Conservation (phyloP, 2,113 vertebrate genomes). For the Pseudolaguvia tuberculata region DNA sequence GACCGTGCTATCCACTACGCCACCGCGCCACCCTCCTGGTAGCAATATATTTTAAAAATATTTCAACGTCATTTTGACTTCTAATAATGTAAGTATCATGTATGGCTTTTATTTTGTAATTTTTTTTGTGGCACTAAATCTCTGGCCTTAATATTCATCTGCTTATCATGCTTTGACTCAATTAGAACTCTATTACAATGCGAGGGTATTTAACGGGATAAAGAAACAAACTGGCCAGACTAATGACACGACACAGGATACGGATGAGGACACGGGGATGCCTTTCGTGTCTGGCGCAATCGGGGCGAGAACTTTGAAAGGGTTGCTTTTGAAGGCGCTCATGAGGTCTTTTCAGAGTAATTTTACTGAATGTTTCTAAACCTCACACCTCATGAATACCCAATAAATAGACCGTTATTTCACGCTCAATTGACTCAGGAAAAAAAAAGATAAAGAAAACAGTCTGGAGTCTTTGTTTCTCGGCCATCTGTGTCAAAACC, state of each 20-base stretch:
- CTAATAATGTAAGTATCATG: too few species aligned
- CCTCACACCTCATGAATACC: conserved; percentile 67
- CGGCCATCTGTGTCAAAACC: conserved; percentile 28
- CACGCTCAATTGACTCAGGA: conserved; percentile 71
- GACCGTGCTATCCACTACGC: too few species aligned
- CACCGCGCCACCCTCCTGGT: too few species aligned
- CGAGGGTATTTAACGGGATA: conserved; percentile 32
- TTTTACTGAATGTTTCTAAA: not conserved
- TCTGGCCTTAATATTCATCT: too few species aligned
- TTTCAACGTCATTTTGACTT: too few species aligned
- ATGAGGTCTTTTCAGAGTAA: not conserved
- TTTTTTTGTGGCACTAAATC: too few species aligned
- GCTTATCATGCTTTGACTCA: too few species aligned
- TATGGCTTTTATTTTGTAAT: too few species aligned
- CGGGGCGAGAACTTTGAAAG: not conserved
- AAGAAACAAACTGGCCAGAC: conserved; percentile 38
- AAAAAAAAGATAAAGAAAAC: conserved; percentile 71
- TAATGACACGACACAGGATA: conserved; percentile 35
- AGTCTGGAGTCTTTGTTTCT: conserved; percentile 8
- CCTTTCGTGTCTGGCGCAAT: conserved; percentile 1
- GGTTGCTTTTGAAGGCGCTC: not conserved
- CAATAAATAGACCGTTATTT: conserved; percentile 74
- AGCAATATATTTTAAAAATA: too few species aligned
- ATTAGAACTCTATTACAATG: conserved; percentile 43
- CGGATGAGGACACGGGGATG: not conserved